Evolutionary conservation across 1,140 invertebrate genomes (phyloP), one percentile per base, ranked within the genome.

Genomic region (Mactra quadrangularis): DNA sequence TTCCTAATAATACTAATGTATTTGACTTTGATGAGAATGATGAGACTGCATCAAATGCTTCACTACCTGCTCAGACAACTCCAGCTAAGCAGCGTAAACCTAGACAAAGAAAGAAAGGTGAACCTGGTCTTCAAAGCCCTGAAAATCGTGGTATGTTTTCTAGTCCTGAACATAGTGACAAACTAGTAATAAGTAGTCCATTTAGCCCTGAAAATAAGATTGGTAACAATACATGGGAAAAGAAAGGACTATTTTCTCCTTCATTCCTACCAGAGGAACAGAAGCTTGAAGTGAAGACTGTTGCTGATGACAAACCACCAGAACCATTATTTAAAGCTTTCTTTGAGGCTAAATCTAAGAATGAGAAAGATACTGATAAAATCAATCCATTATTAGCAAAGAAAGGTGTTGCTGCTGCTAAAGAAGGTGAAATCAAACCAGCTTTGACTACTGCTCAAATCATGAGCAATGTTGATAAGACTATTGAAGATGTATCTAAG

Each of bases 401-500:
- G 13, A 82, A 52, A 25, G 62, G 75, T 9, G 29, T 29, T 4
- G 38, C 38, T 27, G 45, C 31, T 68, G 57, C 55, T 31, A 76
- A 62, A 29, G 74, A 76, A 25, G 38, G 33, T 1, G 74, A 76
- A 19, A 68, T 35, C 50, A 57, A 55, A n/a, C 22, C 29, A 22
- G 22, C 29, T 19, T 35, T 60, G 17, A 59, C 57, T 35, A 2
- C 60, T 22, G 52, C 31, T 47, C 64, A 70, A 25, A 70, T 71
- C 13, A 86, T 88, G 85, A 90, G 88, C 52, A 89, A 91, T 78
- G 85, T 92, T 29, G 90, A 91, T 57, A 85, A 78, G 38, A 88
- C 92, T 52, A 92, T 92, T 68, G 88, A 92, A 38, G 88, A 90
- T 60, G 92, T 92, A 0, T 88, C 91, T 9, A 91, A 91, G 79